These are phyloP conservation scores for Eristalis arbustorum DNA, from an alignment of 2,888 invertebrate species.

Conservation along the genomic window DNA sequence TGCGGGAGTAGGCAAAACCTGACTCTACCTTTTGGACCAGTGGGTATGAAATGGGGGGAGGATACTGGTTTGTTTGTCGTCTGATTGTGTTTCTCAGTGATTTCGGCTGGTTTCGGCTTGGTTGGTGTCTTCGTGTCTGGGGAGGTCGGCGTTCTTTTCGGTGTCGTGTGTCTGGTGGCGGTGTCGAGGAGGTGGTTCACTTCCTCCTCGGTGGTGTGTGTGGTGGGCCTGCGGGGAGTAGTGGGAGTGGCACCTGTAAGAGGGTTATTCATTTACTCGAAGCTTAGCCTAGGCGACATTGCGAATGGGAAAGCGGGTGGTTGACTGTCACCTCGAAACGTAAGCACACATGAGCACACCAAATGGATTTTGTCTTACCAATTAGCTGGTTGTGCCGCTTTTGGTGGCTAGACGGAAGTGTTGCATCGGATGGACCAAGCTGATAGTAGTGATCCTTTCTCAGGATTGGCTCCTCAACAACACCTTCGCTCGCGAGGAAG, in stretches of 20 bases:
- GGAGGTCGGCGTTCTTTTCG: constrained; percentile 50
- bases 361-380: constrained; percentile 59
- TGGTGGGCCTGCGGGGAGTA: constrained; percentile 59
- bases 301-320: constrained; percentile 22
- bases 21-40: constrained; percentile 69
- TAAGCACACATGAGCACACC: constrained; percentile 47
- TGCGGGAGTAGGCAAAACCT: constrained; percentile 63
- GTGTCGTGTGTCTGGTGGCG: constrained; percentile 59
- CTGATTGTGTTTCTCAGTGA: constrained; percentile 59
- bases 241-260: constrained; percentile 66
- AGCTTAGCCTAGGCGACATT: constrained; percentile 59
- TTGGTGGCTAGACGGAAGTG: constrained; percentile 65
- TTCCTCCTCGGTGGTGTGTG: constrained; percentile 52
- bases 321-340: constrained; percentile 26
- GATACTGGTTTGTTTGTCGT: constrained; percentile 69
- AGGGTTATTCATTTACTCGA: constrained; percentile 57
- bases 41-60: constrained; percentile 65
- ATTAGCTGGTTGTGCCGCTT: constrained; percentile 7
- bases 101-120: constrained; percentile 63
- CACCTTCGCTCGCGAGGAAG: constrained; percentile 71
- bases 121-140: constrained; percentile 47
- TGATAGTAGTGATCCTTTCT: constrained; percentile 76
- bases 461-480: constrained; percentile 74
- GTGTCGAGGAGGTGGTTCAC: constrained; percentile 52
- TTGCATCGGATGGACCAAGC: constrained; percentile 77